These are phyloP conservation scores for Alaudala cheleensis DNA, from an alignment of 2,113 vertebrate species.

Conservation along the genomic window DNA sequence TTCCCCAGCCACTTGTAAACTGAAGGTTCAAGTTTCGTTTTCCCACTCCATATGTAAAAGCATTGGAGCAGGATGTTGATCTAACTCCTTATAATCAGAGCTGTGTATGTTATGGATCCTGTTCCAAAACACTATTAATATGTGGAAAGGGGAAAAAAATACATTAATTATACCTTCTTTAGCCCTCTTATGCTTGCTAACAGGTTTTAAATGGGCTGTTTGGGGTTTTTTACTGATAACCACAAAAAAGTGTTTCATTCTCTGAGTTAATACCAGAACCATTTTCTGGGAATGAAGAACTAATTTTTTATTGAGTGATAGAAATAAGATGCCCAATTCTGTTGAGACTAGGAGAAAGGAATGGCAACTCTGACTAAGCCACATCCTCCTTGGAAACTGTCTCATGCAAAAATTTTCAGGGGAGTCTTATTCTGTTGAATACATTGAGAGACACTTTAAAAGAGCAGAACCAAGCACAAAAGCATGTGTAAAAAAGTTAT, in stretches of 20 bases:
- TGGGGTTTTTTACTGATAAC: neutral
- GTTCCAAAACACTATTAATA: conserved; percentile 5
- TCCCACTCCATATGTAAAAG: neutral
- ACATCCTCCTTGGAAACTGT: neutral
- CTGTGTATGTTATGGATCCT: neutral
- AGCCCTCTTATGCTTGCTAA: neutral
- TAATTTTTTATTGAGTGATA: conserved; percentile 1
- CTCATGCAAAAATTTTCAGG: neutral
- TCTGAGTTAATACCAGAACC: neutral
- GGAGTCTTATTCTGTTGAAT: neutral
- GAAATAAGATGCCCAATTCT: neutral
- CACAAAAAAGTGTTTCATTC: neutral
- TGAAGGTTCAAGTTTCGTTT: neutral
- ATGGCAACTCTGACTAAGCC: neutral
- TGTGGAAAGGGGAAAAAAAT: neutral
- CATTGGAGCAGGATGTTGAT: neutral
- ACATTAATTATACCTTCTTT: neutral
- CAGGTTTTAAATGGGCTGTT: conserved; percentile 18
- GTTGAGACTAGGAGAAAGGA: neutral
- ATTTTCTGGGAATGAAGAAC: neutral
- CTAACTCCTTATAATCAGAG: neutral
- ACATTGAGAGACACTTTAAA: neutral
- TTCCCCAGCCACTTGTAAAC: neutral
- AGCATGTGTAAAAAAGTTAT: rapidly evolving
- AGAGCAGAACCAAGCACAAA: neutral